Percentiles rank a stretch among this genome's conserved stretches.
These are phyloP conservation scores for Campoplex nolae DNA, from an alignment of 2,888 invertebrate genomes.

Conservation along the genomic window DNA sequence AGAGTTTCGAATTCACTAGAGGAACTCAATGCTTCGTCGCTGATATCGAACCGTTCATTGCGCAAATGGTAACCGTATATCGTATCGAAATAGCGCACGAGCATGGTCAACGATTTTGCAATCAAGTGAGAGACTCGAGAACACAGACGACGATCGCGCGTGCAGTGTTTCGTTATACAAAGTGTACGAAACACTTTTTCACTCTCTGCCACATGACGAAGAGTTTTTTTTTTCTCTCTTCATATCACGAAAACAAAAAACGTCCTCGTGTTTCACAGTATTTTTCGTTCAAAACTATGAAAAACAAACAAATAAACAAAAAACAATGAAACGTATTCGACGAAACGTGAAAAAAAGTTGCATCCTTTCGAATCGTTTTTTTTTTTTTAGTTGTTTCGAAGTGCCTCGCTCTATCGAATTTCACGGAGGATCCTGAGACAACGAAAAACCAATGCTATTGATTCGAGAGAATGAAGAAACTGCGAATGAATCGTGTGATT, in stretches of 20 bases:
- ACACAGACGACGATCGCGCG: not conserved
- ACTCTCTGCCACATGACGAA: not conserved
- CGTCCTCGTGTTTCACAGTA: conserved; percentile 33
- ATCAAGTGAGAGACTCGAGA: conserved; percentile 29
- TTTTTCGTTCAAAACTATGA: conserved; percentile 3
- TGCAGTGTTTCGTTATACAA: conserved; percentile 45
- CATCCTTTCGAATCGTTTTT: not conserved
- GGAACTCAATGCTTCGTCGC: conserved; percentile 44
- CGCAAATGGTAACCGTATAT: conserved; percentile 25
- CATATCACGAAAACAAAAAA: not conserved
- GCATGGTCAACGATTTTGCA: conserved; percentile 14
- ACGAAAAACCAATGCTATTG: conserved; percentile 10
- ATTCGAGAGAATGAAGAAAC: not conserved
- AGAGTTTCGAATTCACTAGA: conserved; percentile 59
- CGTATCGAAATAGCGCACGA: conserved; percentile 1
- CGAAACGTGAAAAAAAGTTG: conserved; percentile 5
- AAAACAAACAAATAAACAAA: not conserved
- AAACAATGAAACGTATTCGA: conserved; percentile 16
- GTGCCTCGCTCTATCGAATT: conserved; percentile 40
- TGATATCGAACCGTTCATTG: conserved; percentile 6
- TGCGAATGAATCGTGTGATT: not conserved
- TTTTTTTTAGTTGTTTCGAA: not conserved
- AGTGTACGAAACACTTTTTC: conserved; percentile 29
- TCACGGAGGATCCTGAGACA: conserved; percentile 58
- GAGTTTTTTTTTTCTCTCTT: not conserved